A percentile compares a stretch with the other conserved stretches of the same genome.
These are phyloP conservation scores for Pocillopora damicornis DNA, from an alignment of 64 coral and sea anemone genomes.

Conservation along the genomic window DNA sequence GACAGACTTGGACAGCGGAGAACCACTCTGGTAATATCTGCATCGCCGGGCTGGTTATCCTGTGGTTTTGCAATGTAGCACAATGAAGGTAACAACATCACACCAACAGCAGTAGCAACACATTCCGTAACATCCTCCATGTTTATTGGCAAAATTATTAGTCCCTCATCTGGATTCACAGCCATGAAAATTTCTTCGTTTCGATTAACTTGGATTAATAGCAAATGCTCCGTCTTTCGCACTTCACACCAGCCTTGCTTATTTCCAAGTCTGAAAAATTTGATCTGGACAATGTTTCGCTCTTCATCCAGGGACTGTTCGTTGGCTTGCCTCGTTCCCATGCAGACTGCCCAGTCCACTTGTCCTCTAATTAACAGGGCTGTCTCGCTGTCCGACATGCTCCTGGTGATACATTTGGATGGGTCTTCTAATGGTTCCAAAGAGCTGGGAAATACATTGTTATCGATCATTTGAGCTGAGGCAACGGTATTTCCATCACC, in stretches of 20 bases:
- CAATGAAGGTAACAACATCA: conserved; percentile 13
- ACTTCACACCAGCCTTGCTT: conserved; percentile 26
- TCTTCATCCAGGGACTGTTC: conserved; percentile 12
- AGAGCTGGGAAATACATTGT: conserved; percentile 8
- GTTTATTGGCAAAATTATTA: conserved; percentile 3
- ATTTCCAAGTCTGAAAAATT: conserved; percentile 12
- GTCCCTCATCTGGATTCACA: conserved; percentile 18
- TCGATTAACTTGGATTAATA: conserved; percentile 22
- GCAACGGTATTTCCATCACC: conserved; percentile 3
- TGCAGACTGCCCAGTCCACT: conserved; percentile 9
- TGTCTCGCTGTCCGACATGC: neutral
- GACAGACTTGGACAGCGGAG: conserved; percentile 22
- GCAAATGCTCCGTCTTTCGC: conserved; percentile 13
- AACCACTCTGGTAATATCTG: neutral
- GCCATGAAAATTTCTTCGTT: conserved; percentile 16
- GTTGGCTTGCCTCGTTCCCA: neutral
- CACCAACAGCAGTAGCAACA: neutral
- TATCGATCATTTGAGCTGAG: neutral
- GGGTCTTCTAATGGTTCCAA: conserved; percentile 8
- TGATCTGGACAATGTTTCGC: conserved; percentile 5
- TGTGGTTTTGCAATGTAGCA: neutral
- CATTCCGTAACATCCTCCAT: neutral
- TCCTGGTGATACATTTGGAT: neutral
- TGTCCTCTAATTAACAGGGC: neutral
- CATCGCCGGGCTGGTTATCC: too few species aligned